Percentiles rank a stretch among this genome's conserved stretches.
Evolutionary conservation across 1,140 invertebrate species (phyloP).

Genomic region (Hylyphantes graminicola): DNA sequence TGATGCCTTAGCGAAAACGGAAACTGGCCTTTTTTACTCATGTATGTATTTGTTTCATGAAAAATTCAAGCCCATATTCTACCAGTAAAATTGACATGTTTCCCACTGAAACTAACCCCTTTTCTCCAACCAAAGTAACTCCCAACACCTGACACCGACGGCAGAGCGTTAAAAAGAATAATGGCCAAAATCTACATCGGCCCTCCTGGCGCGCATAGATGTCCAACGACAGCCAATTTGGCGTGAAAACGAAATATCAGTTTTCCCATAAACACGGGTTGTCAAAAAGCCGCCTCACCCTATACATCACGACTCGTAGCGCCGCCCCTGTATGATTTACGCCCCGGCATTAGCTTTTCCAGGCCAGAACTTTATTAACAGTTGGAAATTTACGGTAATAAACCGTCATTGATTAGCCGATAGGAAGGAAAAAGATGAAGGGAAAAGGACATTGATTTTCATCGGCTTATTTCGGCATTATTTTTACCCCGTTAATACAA

Average conservation of each 20-base stretch:
- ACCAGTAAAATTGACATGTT: too few relatives aligned
- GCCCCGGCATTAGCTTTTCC: conserved; percentile 40
- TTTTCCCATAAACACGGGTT: conserved; percentile 49
- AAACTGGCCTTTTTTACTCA: too few relatives aligned
- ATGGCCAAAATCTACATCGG: conserved; percentile 19
- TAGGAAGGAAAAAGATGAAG: background rate
- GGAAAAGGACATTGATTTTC: conserved; percentile 33
- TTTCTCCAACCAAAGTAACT: too few relatives aligned
- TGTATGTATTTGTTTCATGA: too few relatives aligned
- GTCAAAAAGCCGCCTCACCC: conserved; percentile 45
- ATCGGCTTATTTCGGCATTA: conserved; percentile 1
- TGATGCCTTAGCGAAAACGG: too few relatives aligned
- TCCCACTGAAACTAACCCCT: too few relatives aligned
- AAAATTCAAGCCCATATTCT: too few relatives aligned
- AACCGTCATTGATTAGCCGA: conserved; percentile 45
- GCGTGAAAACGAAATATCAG: conserved; percentile 56
- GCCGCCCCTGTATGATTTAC: conserved; percentile 38
- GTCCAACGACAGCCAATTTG: conserved; percentile 42
- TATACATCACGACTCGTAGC: conserved; percentile 26
- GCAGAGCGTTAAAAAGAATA: background rate
- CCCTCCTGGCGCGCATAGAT: conserved; percentile 25
- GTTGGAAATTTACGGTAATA: conserved; percentile 55
- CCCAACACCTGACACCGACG: conserved; percentile 6
- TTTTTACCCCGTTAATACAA: too few relatives aligned
- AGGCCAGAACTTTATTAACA: conserved; percentile 50